Conservation (phyloP, 2,113 vertebrate species). For the Ochotona curzoniae region DNA sequence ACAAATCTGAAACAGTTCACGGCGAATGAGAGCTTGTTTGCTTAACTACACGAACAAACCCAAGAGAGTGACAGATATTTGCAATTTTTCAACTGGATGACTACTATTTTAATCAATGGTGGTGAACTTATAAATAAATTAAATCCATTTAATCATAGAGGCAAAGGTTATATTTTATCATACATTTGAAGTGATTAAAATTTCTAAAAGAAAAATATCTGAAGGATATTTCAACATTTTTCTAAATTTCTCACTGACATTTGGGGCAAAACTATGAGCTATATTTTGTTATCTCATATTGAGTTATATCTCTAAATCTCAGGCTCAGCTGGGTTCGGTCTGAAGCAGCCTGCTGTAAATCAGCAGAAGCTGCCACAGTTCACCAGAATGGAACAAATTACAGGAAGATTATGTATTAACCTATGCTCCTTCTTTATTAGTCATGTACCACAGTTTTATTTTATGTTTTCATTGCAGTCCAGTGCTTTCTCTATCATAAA, state of each 20-base stretch:
- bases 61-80: slow-evolving; percentile 74
- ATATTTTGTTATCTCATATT: slow-evolving; percentile 73
- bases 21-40: not conserved
- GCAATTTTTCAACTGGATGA: slow-evolving; percentile 66
- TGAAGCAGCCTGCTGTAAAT: slow-evolving; percentile 82
- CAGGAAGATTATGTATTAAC: slow-evolving; percentile 71
- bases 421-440: slow-evolving; percentile 54
- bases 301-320: slow-evolving; percentile 80
- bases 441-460: slow-evolving; percentile 62
- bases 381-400: slow-evolving; percentile 79
- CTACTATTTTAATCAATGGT: slow-evolving; percentile 73
- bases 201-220: slow-evolving; percentile 79
- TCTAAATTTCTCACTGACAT: slow-evolving; percentile 79
- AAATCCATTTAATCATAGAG: slow-evolving; percentile 74
- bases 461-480: slow-evolving; percentile 61
- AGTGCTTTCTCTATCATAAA: slow-evolving; percentile 60
- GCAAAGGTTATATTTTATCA: slow-evolving; percentile 76
- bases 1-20: slow-evolving; percentile 62
- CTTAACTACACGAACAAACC: slow-evolving; percentile 68
- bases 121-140: slow-evolving; percentile 73
- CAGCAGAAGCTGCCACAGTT: slow-evolving; percentile 79
- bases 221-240: slow-evolving; percentile 83
- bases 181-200: slow-evolving; percentile 85
- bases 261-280: slow-evolving; percentile 71
- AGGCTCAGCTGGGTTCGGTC: slow-evolving; percentile 82